Base-by-base conservation (phyloP, 2,113 vertebrate species). In the Brachypodius melanocephalos region DNA sequence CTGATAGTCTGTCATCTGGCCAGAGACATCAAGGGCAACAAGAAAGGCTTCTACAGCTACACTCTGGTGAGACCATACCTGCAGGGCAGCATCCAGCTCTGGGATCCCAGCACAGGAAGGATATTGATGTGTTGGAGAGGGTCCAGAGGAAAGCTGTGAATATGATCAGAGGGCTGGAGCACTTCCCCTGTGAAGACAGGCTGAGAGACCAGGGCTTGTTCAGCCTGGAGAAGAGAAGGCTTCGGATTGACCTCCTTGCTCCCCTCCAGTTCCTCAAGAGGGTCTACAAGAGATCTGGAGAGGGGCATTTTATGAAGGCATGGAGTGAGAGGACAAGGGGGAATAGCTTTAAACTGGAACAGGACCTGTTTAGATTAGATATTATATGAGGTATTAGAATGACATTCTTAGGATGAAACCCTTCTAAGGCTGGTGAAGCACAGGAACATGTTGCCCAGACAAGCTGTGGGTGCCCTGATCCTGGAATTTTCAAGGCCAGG, bases 201-300 rank as follows among this genome's bases (percentile, higher is more conserved):
- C 16, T 67, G 61, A 67, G 52, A 81, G 25, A 55, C 34, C 2
- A 17, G 54, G 54, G 6, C 25, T 74, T 68, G n/a, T 31, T 75
- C 46, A 68, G 46, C 25, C 25, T 42, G 21, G 31, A 62, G 34
- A 75, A 52, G 29, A 46, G 24, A 48, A 54, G 21, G 46, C 25
- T 54, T 68, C 3, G 0, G 19, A 18, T 0, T 61, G 62, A 26
- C 12, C 3, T 61, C 14, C 12, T 26, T 22, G 17, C 1, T 0
- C 46, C 25, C 14, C 31, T 68, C 54, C 29, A 10, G 54, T 40
- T 19, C 14, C 29, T 29, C 17, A 40, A 68, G 14, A 17, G 15
- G 5, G 7, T 10, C 28, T n/a, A 9, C 15, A 38, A 45, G n/a
- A 40, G 19, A 52, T 29, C 17, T 36, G 26, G n/a, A 62, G 40